Conservation (phyloP, 2,797 vertebrate genomes). For the Silurus aristotelis region DNA sequence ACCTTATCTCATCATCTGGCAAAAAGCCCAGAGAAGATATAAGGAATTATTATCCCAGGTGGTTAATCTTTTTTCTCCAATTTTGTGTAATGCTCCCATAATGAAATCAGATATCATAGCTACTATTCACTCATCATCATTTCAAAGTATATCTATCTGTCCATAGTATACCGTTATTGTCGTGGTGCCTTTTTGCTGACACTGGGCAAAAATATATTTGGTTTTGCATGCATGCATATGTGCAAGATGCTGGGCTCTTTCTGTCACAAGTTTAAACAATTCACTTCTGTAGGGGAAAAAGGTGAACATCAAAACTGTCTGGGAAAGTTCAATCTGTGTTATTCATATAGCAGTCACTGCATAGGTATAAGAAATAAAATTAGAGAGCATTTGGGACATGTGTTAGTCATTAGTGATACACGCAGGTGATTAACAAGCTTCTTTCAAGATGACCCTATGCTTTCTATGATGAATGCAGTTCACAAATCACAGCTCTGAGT, state of each 20-base stretch:
- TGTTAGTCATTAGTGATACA: conserved; percentile 54
- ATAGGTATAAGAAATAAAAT: conserved; percentile 39
- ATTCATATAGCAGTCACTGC: conserved; percentile 26
- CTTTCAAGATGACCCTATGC: conserved; percentile 42
- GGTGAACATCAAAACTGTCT: neutral
- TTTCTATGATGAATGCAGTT: conserved; percentile 44
- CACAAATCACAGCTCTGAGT: conserved; percentile 32
- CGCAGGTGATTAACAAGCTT: conserved; percentile 38
- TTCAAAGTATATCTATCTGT: conserved; percentile 21
- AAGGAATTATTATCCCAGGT: conserved; percentile 19
- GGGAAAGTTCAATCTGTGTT: conserved; percentile 28
- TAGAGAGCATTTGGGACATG: conserved; percentile 25
- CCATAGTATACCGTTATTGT: conserved; percentile 19
- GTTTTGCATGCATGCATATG: neutral
- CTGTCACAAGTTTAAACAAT: neutral
- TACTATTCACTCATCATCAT: conserved; percentile 33
- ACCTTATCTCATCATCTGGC: conserved; percentile 28
- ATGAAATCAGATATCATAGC: conserved; percentile 31
- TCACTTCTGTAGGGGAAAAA: neutral
- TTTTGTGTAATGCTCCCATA: conserved; percentile 17
- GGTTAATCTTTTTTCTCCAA: neutral
- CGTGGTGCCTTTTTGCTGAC: conserved; percentile 9
- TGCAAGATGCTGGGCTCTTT: neutral
- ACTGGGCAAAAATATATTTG: neutral
- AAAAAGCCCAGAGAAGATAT: conserved; percentile 25